A percentile compares a stretch with the other conserved stretches of the same genome.
phyloP scores from a whole-genome alignment of 2,797 vertebrate genomes.

The Hypotaenidia philippensis region DNA sequence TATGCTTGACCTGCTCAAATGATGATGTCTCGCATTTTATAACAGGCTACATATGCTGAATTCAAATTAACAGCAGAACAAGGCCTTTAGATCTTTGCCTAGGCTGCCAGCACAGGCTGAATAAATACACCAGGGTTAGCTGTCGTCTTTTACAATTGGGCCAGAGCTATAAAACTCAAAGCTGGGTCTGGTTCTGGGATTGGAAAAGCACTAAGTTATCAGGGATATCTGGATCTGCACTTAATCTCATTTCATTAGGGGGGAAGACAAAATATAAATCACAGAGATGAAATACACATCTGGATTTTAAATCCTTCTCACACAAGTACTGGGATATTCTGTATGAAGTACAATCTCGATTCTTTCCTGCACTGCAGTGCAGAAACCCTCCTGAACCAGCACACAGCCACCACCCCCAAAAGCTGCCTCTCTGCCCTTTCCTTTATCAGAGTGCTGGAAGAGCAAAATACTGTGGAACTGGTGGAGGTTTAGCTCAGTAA shows the following conservation, averaged over 20 bases:
- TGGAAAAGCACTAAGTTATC: neutral
- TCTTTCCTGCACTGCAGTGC: neutral
- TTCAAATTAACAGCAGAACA: conserved; percentile 87
- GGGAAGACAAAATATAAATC: conserved; percentile 7
- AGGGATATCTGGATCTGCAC: neutral
- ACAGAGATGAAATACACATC: neutral
- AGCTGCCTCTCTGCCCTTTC: neutral
- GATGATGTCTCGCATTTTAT: conserved; percentile 86
- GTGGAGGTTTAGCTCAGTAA: conserved; percentile 16
- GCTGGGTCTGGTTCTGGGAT: conserved; percentile 6
- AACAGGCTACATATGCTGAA: conserved; percentile 86
- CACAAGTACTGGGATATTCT: neutral
- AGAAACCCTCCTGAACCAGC: neutral
- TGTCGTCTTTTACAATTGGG: neutral
- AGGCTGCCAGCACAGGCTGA: conserved; percentile 54
- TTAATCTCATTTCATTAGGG: neutral
- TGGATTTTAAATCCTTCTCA: neutral
- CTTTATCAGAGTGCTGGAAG: too few relatives aligned
- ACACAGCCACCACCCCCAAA: neutral
- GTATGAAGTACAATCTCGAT: neutral
- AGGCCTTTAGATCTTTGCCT: conserved; percentile 75
- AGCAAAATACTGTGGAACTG: neutral
- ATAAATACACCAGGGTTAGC: conserved; percentile 39
- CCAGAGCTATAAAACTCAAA: conserved; percentile 23
- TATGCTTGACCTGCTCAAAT: conserved; percentile 95